These are phyloP conservation scores for Chironex yamaguchii DNA, from an alignment of 30 jellyfish, hydroid and myxozoan species.

Conservation along the genomic window DNA sequence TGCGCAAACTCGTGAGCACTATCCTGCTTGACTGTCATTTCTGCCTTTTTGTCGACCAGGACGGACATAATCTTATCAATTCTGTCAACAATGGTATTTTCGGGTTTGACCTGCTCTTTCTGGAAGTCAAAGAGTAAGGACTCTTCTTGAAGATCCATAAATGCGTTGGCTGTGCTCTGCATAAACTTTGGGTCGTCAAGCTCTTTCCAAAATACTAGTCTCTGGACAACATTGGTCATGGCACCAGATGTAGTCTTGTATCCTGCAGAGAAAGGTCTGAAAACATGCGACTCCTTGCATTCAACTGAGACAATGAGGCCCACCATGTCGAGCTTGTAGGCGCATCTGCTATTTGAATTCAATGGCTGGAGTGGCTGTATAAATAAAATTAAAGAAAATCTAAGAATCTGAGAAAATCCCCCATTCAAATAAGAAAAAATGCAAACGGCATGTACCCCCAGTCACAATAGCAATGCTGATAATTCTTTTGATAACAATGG, in stretches of 20 bases:
- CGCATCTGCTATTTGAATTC: slow-evolving; percentile 95
- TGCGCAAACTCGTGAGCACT: slow-evolving; percentile 96
- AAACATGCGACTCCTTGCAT: slow-evolving; percentile 93
- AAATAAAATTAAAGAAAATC: too few species aligned
- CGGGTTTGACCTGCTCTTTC: slow-evolving; percentile 76
- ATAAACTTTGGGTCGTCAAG: neutral
- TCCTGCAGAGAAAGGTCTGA: slow-evolving; percentile 99
- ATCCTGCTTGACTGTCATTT: slow-evolving; percentile 78
- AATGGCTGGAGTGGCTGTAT: slow-evolving; percentile 84
- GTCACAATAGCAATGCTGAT: too few species aligned
- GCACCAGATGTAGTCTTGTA: slow-evolving; percentile 93
- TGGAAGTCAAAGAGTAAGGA: slow-evolving; percentile 78
- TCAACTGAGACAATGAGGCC: slow-evolving; percentile 66
- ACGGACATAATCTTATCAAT: slow-evolving; percentile 81
- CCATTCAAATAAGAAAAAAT: too few species aligned
- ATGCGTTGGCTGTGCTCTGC: neutral
- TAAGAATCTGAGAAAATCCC: too few species aligned
- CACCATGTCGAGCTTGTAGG: slow-evolving; percentile 49
- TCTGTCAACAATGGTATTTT: slow-evolving; percentile 79
- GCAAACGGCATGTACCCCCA: too few species aligned
- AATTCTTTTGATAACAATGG: too few species aligned
- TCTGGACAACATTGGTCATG: slow-evolving; percentile 80
- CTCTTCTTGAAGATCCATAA: slow-evolving; percentile 19
- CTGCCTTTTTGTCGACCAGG: slow-evolving; percentile 67
- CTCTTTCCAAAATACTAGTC: slow-evolving; percentile 1